Conservation (phyloP, 2,113 vertebrate species). For the Crocuta crocuta region DNA sequence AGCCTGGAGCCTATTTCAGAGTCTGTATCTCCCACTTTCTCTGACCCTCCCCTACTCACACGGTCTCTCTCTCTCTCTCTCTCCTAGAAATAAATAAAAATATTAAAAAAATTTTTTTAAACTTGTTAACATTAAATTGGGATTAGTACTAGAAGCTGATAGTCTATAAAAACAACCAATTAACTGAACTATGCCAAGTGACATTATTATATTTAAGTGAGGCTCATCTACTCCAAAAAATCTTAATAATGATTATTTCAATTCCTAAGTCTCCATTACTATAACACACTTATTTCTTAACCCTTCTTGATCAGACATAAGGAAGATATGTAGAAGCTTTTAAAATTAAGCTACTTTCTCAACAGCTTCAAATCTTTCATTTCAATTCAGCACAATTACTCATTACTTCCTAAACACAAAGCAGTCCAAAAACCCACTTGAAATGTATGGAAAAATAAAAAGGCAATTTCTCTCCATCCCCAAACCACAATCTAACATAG, state of each 20-base stretch:
- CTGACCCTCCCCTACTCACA: no score
- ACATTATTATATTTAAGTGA: neutral
- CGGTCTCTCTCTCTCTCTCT: no score
- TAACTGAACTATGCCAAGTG: neutral
- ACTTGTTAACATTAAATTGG: neutral
- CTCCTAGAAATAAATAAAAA: no score
- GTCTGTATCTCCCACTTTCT: no score
- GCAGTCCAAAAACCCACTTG: neutral
- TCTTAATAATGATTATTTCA: constrained; percentile 17
- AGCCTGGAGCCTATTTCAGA: no score
- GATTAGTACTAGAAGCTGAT: neutral
- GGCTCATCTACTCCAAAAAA: neutral
- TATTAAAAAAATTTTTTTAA: neutral
- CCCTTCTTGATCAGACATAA: neutral
- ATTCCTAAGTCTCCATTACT: neutral
- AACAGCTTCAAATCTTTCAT: constrained; percentile 8
- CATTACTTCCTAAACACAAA: neutral
- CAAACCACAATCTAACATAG: neutral
- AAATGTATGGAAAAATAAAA: neutral
- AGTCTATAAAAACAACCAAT: neutral
- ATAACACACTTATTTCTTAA: neutral
- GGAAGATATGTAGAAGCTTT: neutral
- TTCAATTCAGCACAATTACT: neutral
- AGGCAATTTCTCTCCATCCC: neutral
- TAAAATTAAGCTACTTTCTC: constrained; percentile 41